These are phyloP conservation scores for Luperina nickerlii DNA, from an alignment of 2,888 invertebrate species.

Conservation along the genomic window DNA sequence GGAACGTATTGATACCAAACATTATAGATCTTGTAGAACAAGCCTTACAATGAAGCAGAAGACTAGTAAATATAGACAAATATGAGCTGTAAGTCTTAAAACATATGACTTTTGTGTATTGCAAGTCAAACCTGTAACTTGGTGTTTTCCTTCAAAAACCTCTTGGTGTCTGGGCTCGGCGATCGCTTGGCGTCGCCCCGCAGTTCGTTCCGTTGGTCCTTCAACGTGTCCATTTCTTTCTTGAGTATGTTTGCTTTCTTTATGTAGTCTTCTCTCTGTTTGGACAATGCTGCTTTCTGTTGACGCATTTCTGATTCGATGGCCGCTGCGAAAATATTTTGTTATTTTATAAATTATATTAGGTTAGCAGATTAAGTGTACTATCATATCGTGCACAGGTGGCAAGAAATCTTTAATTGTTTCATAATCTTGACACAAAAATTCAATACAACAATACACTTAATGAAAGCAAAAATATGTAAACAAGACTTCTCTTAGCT, in stretches of 20 bases:
- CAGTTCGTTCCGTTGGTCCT: slow-evolving; percentile 94
- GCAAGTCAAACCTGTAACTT: slow-evolving; percentile 93
- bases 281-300: slow-evolving; percentile 94
- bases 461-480: slow-evolving; percentile 66
- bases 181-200: slow-evolving; percentile 92
- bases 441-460: slow-evolving; percentile 64
- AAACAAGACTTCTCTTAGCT: slow-evolving; percentile 71
- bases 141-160: slow-evolving; percentile 95
- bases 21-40: slow-evolving; percentile 53
- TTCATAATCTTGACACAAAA: not conserved
- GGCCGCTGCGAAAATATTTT: slow-evolving; percentile 86
- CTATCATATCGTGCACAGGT: slow-evolving; percentile 46
- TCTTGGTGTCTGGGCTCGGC: slow-evolving; percentile 94
- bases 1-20: slow-evolving; percentile 56
- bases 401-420: not conserved
- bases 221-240: slow-evolving; percentile 94
- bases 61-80: slow-evolving; percentile 43
- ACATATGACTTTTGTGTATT: slow-evolving; percentile 47
- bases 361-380: slow-evolving; percentile 61
- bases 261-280: slow-evolving; percentile 95
- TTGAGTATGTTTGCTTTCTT: slow-evolving; percentile 93
- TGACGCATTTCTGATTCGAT: slow-evolving; percentile 95
- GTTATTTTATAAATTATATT: slow-evolving; percentile 58
- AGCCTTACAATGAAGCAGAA: slow-evolving; percentile 60
- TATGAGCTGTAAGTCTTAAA: slow-evolving; percentile 51